Conservation (phyloP, 30 jellyfish, hydroid and myxozoan genomes). For the Clytia hemisphaerica region DNA sequence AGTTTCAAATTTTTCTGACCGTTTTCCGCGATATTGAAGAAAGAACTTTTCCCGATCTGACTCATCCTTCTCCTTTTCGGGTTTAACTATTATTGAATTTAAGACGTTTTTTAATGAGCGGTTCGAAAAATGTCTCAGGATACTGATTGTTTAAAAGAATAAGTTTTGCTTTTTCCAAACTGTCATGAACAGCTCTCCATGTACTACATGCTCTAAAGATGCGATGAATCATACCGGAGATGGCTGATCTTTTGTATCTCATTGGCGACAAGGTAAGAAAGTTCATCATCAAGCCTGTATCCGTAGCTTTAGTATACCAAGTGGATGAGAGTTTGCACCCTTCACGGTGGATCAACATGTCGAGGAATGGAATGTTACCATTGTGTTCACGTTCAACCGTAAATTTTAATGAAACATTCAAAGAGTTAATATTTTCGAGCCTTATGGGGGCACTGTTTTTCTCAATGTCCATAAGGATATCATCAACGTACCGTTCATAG, state of each 20-base stretch:
- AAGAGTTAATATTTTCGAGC: constrained; percentile 7
- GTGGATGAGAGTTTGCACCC: no score
- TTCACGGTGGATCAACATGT: no score
- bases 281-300: no score
- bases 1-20: no score
- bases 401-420: constrained; percentile 14
- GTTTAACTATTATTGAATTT: constrained; percentile 2
- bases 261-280: constrained; percentile 8
- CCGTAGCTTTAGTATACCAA: constrained; percentile 25
- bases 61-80: constrained; percentile 1
- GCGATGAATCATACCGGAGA: no score
- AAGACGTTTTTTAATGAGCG: background rate
- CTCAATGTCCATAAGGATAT: no score
- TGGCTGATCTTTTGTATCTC: no score
- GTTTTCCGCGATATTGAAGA: no score
- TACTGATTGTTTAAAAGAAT: constrained; percentile 9
- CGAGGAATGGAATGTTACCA: no score
- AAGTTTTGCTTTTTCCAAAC: constrained; percentile 23
- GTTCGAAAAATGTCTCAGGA: constrained; percentile 20
- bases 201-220: constrained; percentile 37
- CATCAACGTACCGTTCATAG: constrained; percentile 2
- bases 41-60: no score
- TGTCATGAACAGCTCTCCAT: constrained; percentile 7
- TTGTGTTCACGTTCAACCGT: constrained; percentile 10
- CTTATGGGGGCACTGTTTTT: no score